Percentiles rank a stretch among this genome's conserved stretches.
phyloP scores from a whole-genome alignment of 2,797 vertebrate species.

The Coregonus suidteri region DNA sequence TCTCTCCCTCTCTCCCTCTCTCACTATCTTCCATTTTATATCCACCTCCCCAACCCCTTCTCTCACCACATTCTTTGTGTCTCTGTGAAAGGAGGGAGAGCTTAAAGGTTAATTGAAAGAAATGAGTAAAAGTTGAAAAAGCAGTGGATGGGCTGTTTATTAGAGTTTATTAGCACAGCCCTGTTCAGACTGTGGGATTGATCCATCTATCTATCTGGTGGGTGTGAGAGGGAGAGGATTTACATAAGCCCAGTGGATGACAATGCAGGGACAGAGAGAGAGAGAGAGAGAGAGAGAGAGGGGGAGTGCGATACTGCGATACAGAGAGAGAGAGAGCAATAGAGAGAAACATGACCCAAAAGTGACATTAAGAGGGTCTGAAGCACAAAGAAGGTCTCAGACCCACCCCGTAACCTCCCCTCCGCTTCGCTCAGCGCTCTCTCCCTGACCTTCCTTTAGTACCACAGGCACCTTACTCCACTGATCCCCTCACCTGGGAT shows the following conservation, averaged over 20 bases:
- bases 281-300: neutral
- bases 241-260: neutral
- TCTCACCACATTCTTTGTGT: conserved; percentile 28
- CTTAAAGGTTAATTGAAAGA: conserved; percentile 65
- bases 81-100: conserved; percentile 34
- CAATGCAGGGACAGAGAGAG: neutral
- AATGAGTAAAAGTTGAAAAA: conserved; percentile 46
- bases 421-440: neutral
- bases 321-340: conserved; percentile 2
- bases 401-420: neutral
- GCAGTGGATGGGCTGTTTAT: conserved; percentile 32
- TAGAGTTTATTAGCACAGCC: conserved; percentile 44
- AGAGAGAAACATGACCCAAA: conserved; percentile 10
- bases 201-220: conserved; percentile 18
- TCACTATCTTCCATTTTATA: conserved; percentile 30
- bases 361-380: neutral
- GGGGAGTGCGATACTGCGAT: neutral
- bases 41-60: conserved; percentile 18
- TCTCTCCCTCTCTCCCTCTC: neutral
- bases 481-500: neutral
- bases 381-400: neutral
- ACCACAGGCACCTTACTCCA: neutral
- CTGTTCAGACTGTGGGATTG: conserved; percentile 2
- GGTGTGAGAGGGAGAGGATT: neutral
- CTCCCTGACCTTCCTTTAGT: neutral